Evolutionary conservation across 2,113 vertebrate species (phyloP), one percentile per base, ranked within the genome.

Genomic region (Cricetomys ansorgei): DNA sequence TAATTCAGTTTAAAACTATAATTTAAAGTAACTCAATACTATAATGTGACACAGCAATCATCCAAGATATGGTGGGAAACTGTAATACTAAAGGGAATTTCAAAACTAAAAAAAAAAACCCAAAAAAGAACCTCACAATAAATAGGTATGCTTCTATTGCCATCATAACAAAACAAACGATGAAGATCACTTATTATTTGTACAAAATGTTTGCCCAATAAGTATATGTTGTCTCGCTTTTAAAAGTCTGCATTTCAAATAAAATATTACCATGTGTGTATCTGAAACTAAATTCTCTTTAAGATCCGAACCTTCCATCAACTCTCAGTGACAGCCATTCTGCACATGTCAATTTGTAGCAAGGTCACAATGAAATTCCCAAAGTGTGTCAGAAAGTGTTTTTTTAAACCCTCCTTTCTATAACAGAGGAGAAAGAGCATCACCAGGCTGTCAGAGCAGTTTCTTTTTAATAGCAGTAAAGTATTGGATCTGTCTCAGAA

Each of bases 391-490:
- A 84, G 40, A 84, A 86, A 70, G 55, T 79, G 11, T 81, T 69
- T 91, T 43, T n/a, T n/a, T n/a, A n/a, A 94, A 95, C 79, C 27
- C 19, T n/a, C 34, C 37, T 59, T 72, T 90, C 77, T 65, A 76
- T 7, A 64, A 90, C 48, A 94, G 64, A 77, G 95, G 65, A 91
- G 69, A 95, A 70, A 91, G n/a, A n/a, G 31, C 65, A 67, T 76
- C 88, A 67, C n/a, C 17, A 85, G 6, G 34, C 64, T 94, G 89
- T 93, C n/a, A 87, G 65, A 62, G 29, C 53, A 64, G 10, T 53
- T 91, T 84, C 17, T 81, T 80, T 88, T 34, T 67, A 34, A 34
- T 15, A 67, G 2, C 31, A 16, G 16, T 40, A 21, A 70, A n/a
- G 17, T 1, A 8, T 70, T 37, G n/a, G 37, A 7, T 31, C 21